phyloP scores from a whole-genome alignment of 1,140 invertebrate genomes.

The Zaprionus lachaisei region DNA sequence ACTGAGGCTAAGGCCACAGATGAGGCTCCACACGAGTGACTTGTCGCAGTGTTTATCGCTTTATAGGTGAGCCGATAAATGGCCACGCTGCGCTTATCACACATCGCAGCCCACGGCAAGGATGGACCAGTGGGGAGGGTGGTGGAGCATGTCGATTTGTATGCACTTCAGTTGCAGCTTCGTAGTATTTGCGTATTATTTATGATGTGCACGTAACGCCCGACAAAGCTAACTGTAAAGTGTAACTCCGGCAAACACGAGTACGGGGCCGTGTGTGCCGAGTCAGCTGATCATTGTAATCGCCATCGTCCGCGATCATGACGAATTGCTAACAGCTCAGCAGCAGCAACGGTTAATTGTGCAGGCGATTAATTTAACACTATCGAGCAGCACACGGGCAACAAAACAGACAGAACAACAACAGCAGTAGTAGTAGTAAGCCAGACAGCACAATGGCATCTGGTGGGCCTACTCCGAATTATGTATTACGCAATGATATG shows the following conservation, averaged over 20 bases:
- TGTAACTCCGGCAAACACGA: constrained; percentile 39
- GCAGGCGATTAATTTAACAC: constrained; percentile 18
- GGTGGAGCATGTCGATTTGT: constrained; percentile 27
- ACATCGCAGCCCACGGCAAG: background rate
- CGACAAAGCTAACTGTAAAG: constrained; percentile 34
- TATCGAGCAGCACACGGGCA: constrained; percentile 5
- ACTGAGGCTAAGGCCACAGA: background rate
- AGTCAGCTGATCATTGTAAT: constrained; percentile 45
- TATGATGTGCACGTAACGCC: constrained; percentile 43
- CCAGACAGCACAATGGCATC: constrained; percentile 15
- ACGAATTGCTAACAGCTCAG: constrained; percentile 41
- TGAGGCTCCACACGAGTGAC: background rate
- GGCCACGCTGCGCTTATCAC: constrained; percentile 10
- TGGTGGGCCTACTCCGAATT: constrained; percentile 39
- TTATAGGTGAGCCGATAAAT: constrained; percentile 17
- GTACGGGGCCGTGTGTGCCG: background rate
- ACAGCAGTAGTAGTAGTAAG: background rate
- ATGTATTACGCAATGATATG: constrained; percentile 31
- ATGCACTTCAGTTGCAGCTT: constrained; percentile 33
- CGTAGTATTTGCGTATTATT: constrained; percentile 29
- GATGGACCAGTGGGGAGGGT: background rate
- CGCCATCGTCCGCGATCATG: constrained; percentile 41
- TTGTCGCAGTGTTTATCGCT: background rate
- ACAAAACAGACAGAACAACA: constrained; percentile 14
- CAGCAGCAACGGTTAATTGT: constrained; percentile 1